Evolutionary conservation across 2,888 invertebrate genomes (phyloP).

Genomic region (Fragum sueziense): DNA sequence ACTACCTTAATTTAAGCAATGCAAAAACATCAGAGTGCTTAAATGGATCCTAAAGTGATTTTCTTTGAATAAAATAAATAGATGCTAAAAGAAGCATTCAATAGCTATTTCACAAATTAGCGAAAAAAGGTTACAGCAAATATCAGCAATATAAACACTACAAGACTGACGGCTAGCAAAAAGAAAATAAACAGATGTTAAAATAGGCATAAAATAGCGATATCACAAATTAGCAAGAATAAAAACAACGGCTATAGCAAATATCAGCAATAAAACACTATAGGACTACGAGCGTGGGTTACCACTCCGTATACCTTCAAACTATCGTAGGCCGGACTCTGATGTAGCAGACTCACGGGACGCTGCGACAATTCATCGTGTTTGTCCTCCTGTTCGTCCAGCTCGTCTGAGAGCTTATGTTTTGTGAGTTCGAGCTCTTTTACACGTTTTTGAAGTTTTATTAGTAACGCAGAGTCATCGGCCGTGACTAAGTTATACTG

Average conservation of each 20-base stretch:
- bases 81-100: too few relatives aligned
- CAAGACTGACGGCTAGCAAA: too few relatives aligned
- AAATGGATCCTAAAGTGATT: too few relatives aligned
- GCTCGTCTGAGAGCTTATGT: conserved; percentile 90
- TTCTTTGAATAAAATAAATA: too few relatives aligned
- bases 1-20: too few relatives aligned
- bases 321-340: conserved; percentile 58
- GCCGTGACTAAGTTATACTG: conserved; percentile 66
- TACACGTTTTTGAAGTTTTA: conserved; percentile 87
- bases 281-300: not conserved
- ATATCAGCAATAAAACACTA: not conserved
- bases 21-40: too few relatives aligned
- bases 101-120: too few relatives aligned
- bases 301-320: conserved; percentile 60
- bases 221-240: too few relatives aligned
- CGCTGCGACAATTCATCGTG: conserved; percentile 41
- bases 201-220: too few relatives aligned
- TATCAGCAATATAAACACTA: too few relatives aligned
- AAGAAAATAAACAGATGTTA: too few relatives aligned
- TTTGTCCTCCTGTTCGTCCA: conserved; percentile 87
- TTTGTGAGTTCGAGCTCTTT: conserved; percentile 84
- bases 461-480: conserved; percentile 86
- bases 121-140: not conserved
- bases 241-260: too few relatives aligned
- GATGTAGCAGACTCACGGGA: conserved; percentile 35